These are phyloP conservation scores for Macrophya annulata DNA, from an alignment of 2,888 invertebrate species.

Conservation along the genomic window DNA sequence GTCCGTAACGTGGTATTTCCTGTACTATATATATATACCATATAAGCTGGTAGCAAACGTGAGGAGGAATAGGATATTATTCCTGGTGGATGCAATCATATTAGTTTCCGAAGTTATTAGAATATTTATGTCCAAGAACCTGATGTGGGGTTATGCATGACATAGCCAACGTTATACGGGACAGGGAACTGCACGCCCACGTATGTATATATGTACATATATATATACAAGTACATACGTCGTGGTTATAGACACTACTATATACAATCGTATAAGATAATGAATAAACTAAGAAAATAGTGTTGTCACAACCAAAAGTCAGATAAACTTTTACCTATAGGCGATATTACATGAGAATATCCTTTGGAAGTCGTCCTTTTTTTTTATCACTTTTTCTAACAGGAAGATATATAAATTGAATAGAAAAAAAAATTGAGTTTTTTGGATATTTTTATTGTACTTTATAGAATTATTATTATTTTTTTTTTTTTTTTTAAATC, in stretches of 20 bases:
- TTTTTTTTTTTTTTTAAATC: constrained; percentile 11
- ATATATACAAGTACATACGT: neutral
- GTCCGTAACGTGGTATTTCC: constrained; percentile 50
- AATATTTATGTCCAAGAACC: constrained; percentile 70
- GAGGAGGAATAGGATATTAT: constrained; percentile 64
- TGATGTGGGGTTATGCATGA: constrained; percentile 64
- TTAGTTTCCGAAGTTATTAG: constrained; percentile 74
- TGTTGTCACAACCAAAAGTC: constrained; percentile 41
- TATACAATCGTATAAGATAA: constrained; percentile 17
- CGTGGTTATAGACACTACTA: neutral
- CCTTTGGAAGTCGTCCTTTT: neutral
- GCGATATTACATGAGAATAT: neutral
- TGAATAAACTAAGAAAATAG: constrained; percentile 56
- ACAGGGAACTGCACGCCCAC: constrained; percentile 22
- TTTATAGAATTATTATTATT: neutral
- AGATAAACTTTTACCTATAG: neutral
- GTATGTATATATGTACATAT: neutral
- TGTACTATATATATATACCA: constrained; percentile 53
- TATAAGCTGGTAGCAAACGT: constrained; percentile 58
- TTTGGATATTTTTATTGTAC: neutral
- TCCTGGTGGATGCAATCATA: constrained; percentile 70
- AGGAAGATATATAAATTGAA: neutral
- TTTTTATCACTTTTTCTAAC: neutral
- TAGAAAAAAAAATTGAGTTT: neutral
- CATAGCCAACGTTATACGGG: constrained; percentile 49